Evolutionary conservation across 2,797 vertebrate species (phyloP).

Genomic region (Allobates femoralis): DNA sequence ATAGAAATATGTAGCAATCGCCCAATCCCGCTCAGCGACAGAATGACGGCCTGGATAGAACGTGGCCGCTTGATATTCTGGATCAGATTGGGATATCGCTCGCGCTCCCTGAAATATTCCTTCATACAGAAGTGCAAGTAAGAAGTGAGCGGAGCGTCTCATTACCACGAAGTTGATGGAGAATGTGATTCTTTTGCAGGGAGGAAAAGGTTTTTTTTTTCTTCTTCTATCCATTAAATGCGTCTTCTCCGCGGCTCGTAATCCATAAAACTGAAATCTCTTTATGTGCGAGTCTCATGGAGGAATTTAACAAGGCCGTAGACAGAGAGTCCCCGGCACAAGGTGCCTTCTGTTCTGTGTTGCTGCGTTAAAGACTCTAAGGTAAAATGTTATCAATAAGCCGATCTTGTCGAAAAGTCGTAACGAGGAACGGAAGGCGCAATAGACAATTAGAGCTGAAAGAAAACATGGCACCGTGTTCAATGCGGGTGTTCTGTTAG

Average conservation of each 20-base stretch:
- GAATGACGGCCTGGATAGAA: too few species aligned
- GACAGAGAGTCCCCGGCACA: not conserved
- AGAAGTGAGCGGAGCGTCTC: constrained; percentile 16
- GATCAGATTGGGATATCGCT: not conserved
- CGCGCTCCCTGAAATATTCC: constrained; percentile 1
- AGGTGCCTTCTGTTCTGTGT: constrained; percentile 1
- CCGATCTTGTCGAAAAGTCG: not conserved
- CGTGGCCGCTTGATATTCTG: not conserved
- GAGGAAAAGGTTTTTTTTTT: not conserved
- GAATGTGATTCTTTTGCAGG: not conserved
- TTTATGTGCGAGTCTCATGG: not conserved
- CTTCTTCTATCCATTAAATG: constrained; percentile 11
- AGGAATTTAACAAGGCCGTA: constrained; percentile 2
- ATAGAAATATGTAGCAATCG: not conserved
- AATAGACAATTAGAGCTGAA: not conserved
- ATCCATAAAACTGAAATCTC: constrained; percentile 19
- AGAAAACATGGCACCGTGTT: not conserved
- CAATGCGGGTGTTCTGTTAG: not conserved
- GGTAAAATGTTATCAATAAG: constrained; percentile 3
- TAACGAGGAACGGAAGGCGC: not conserved
- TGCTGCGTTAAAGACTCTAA: not conserved
- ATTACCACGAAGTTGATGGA: not conserved
- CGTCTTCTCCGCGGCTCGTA: not conserved
- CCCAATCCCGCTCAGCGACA: not conserved
- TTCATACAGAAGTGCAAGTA: not conserved